phyloP scores from a whole-genome alignment of 2,113 vertebrate genomes.

The Aegotheles bennettii region DNA sequence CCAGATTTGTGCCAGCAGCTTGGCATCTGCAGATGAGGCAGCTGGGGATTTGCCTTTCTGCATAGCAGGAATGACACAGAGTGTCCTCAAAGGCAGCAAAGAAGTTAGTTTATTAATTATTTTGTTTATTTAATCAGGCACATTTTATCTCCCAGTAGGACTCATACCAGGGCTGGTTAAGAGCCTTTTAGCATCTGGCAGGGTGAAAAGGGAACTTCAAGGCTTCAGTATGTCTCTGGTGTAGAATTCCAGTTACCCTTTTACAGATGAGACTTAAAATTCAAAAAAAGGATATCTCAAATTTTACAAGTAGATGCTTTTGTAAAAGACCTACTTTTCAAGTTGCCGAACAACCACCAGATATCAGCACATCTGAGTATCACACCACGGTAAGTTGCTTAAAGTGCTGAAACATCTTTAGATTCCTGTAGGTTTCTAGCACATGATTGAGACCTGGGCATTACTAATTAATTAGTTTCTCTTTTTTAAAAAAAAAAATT shows the following conservation, averaged over 20 bases:
- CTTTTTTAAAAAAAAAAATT: neutral
- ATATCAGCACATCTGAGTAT: neutral
- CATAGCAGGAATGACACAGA: neutral
- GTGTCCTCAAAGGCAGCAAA: neutral
- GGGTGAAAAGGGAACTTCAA: neutral
- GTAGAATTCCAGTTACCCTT: neutral
- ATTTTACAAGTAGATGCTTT: neutral
- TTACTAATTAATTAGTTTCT: neutral
- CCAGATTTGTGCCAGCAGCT: neutral
- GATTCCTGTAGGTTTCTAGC: neutral
- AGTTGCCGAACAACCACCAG: neutral
- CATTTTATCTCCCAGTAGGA: neutral
- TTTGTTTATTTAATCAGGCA: neutral
- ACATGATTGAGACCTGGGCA: neutral
- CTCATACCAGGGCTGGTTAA: neutral
- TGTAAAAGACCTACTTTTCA: neutral
- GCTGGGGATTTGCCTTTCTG: neutral
- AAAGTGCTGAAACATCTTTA: neutral
- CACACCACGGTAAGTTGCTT: neutral
- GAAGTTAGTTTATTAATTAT: neutral
- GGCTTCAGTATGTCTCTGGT: neutral
- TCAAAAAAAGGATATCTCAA: neutral
- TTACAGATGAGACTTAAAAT: neutral
- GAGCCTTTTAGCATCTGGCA: neutral
- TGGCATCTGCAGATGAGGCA: neutral